These are phyloP conservation scores for Vulpes lagopus DNA, from an alignment of 2,113 vertebrate species.

Conservation along the genomic window DNA sequence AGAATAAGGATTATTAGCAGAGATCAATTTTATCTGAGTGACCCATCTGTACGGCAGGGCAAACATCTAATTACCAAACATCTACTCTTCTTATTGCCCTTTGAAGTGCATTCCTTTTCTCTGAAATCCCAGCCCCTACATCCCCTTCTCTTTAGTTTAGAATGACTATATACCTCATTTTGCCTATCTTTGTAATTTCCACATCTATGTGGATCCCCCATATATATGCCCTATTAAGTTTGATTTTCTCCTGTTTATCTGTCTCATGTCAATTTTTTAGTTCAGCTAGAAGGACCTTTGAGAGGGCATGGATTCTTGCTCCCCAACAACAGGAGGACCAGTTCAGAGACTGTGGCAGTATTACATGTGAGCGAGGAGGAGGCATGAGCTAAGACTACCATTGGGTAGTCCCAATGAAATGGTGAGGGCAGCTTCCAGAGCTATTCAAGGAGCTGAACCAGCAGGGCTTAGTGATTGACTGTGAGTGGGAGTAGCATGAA, in stretches of 20 bases:
- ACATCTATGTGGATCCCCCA: background rate
- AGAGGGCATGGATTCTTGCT: background rate
- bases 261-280: background rate
- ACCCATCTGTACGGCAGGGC: background rate
- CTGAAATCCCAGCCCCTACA: background rate
- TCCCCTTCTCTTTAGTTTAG: background rate
- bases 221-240: background rate
- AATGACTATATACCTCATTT: background rate
- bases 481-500: background rate
- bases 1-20: background rate
- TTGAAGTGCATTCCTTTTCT: background rate
- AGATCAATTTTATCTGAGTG: background rate
- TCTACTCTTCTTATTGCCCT: background rate
- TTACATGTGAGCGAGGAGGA: background rate
- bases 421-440: background rate
- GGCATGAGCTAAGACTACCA: background rate
- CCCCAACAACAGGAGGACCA: background rate
- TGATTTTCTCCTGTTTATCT: background rate
- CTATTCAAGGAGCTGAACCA: background rate
- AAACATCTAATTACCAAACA: background rate
- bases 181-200: background rate
- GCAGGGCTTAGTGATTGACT: background rate
- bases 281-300: background rate
- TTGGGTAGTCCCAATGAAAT: background rate
- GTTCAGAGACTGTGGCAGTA: background rate